These are phyloP conservation scores for Invenusta paracnida DNA, from an alignment of 2,888 invertebrate genomes.

Conservation along the genomic window DNA sequence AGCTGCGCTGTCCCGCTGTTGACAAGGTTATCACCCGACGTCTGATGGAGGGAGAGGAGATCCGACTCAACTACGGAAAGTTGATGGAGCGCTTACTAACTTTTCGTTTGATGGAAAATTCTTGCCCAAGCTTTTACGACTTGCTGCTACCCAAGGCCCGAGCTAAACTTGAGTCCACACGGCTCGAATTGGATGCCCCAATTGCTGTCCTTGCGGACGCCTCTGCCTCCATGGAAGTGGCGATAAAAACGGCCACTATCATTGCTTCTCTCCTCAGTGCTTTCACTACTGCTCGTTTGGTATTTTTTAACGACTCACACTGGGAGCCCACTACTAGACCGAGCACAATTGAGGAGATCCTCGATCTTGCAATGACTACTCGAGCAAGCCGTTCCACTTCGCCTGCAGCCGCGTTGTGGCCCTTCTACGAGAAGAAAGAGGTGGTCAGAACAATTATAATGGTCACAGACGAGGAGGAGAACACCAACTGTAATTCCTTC, in stretches of 20 bases:
- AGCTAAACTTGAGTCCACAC: conserved; percentile 40
- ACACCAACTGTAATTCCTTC: conserved; percentile 47
- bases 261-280: conserved; percentile 58
- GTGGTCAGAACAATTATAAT: conserved; percentile 58
- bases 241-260: conserved; percentile 58
- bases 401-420: conserved; percentile 57
- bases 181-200: conserved; percentile 51
- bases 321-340: conserved; percentile 53
- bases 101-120: conserved; percentile 46
- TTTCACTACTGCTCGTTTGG: conserved; percentile 55
- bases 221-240: conserved; percentile 59
- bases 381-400: conserved; percentile 53
- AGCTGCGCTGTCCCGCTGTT: conserved; percentile 52
- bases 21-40: conserved; percentile 53
- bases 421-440: conserved; percentile 56
- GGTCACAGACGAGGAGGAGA: conserved; percentile 60
- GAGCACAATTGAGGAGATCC: conserved; percentile 54
- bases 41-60: conserved; percentile 50
- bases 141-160: conserved; percentile 43
- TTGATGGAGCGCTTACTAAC: conserved; percentile 57
- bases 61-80: conserved; percentile 57
- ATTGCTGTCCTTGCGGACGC: conserved; percentile 60
- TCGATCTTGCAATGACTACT: conserved; percentile 54
- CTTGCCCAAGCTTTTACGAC: conserved; percentile 21
- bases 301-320: conserved; percentile 56